Conservation (phyloP, 2,797 vertebrate species). For the Todus mexicanus region DNA sequence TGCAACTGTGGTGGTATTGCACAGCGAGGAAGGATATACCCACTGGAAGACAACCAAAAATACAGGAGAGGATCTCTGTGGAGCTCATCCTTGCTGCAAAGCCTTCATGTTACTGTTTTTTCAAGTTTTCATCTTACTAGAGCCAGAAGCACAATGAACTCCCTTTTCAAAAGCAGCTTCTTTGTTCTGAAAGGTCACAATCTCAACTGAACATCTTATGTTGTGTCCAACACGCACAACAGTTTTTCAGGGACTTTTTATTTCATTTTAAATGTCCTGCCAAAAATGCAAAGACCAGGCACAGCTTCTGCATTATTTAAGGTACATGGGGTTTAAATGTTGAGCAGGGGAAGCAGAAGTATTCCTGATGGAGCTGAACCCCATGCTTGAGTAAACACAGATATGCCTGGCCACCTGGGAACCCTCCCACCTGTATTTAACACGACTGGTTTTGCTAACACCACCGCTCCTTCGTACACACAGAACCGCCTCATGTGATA, state of each 20-base stretch:
- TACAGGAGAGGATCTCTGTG: neutral
- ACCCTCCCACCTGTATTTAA: neutral
- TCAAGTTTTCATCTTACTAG: conserved; percentile 18
- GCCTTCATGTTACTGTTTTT: conserved; percentile 4
- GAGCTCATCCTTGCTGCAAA: neutral
- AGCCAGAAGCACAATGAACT: conserved; percentile 26
- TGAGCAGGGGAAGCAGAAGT: neutral
- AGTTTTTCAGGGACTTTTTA: conserved; percentile 6
- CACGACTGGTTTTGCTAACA: neutral
- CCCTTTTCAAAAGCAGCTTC: neutral
- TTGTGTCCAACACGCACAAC: neutral
- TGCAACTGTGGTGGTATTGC: neutral
- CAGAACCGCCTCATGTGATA: neutral
- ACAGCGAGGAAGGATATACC: neutral
- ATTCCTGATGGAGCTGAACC: neutral
- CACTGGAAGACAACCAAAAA: conserved; percentile 31
- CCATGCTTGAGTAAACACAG: neutral
- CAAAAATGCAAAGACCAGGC: neutral
- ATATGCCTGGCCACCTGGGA: neutral
- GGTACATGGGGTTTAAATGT: neutral
- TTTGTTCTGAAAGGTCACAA: conserved; percentile 57
- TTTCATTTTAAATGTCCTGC: neutral
- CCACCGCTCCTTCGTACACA: neutral
- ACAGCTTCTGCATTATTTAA: conserved; percentile 7
- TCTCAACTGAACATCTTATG: neutral